A percentile compares a stretch with the other conserved stretches of the same genome.
Evolutionary conservation across 2,113 vertebrate species (phyloP).

Genomic region (Coreoperca whiteheadi): DNA sequence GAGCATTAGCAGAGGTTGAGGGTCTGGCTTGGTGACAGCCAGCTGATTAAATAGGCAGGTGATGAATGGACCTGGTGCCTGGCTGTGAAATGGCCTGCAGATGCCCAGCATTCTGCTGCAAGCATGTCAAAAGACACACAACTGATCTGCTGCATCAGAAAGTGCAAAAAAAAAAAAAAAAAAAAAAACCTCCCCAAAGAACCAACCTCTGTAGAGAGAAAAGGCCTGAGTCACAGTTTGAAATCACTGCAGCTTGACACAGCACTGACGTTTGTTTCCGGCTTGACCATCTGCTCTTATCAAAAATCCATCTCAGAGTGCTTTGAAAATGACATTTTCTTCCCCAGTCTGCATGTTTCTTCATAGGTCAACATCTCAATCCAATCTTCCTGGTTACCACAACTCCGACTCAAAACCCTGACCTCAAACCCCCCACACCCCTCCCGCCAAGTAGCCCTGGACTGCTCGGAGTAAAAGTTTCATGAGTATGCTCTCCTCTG

Average conservation of each 20-base stretch:
- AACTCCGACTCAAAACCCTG: slow-evolving; percentile 44
- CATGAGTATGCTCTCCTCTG: slow-evolving; percentile 61
- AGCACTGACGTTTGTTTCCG: slow-evolving; percentile 34
- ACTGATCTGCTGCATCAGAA: slow-evolving; percentile 4
- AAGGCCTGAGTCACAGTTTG: slow-evolving; percentile 6
- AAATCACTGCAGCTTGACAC: slow-evolving; percentile 26
- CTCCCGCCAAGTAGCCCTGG: slow-evolving; percentile 39
- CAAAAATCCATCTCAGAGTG: slow-evolving; percentile 42
- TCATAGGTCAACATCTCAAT: slow-evolving; percentile 65
- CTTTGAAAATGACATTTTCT: slow-evolving; percentile 35
- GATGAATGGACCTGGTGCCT: slow-evolving; percentile 59
- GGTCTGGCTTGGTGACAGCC: slow-evolving; percentile 57
- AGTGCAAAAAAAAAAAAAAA: not conserved
- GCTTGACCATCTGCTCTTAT: slow-evolving; percentile 47
- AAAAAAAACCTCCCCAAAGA: slow-evolving; percentile 5
- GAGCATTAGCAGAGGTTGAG: slow-evolving; percentile 57
- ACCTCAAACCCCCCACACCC: slow-evolving; percentile 6
- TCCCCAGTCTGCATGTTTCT: slow-evolving; percentile 34
- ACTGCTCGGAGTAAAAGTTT: slow-evolving; percentile 60
- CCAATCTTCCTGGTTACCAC: slow-evolving; percentile 56
- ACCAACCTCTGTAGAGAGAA: not conserved
- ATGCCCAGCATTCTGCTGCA: slow-evolving; percentile 45
- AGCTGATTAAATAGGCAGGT: slow-evolving; percentile 73
- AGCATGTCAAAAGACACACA: slow-evolving; percentile 45
- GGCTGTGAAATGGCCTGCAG: slow-evolving; percentile 60